phyloP scores from a whole-genome alignment of 2,113 vertebrate species.

The Cynocephalus volans region DNA sequence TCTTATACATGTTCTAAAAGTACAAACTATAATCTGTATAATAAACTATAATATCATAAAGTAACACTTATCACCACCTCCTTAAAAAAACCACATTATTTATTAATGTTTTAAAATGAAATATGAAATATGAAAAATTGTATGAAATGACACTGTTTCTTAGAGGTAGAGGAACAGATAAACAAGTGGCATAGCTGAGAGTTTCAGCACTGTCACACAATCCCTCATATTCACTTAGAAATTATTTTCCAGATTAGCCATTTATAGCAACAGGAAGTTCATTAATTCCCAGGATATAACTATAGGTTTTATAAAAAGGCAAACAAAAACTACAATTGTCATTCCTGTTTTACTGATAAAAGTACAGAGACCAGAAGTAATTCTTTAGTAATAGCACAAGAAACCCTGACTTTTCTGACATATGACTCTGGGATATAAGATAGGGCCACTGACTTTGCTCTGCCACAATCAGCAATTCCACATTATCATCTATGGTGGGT shows the following conservation, averaged over 20 bases:
- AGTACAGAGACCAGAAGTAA: background rate
- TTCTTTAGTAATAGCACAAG: background rate
- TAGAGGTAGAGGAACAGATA: background rate
- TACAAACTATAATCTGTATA: background rate
- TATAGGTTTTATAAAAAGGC: background rate
- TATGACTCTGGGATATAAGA: background rate
- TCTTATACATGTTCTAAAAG: background rate
- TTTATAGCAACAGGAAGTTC: background rate
- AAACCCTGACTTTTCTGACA: background rate
- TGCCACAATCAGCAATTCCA: background rate
- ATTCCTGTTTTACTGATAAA: background rate
- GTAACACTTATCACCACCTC: background rate
- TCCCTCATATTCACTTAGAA: background rate
- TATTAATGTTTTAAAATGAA: slow-evolving; percentile 40
- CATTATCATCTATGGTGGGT: background rate
- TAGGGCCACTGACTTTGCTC: background rate
- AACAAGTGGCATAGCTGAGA: background rate
- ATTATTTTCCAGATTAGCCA: slow-evolving; percentile 12
- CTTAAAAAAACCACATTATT: background rate
- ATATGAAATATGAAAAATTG: background rate
- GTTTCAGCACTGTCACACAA: background rate
- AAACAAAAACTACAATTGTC: background rate
- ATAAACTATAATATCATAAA: background rate
- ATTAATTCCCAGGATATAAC: background rate
- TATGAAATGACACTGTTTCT: slow-evolving; percentile 8